Evolutionary conservation across 2,888 invertebrate genomes (phyloP), one percentile per base, ranked within the genome.

Genomic region (Acanthosepion pharaonis): DNA sequence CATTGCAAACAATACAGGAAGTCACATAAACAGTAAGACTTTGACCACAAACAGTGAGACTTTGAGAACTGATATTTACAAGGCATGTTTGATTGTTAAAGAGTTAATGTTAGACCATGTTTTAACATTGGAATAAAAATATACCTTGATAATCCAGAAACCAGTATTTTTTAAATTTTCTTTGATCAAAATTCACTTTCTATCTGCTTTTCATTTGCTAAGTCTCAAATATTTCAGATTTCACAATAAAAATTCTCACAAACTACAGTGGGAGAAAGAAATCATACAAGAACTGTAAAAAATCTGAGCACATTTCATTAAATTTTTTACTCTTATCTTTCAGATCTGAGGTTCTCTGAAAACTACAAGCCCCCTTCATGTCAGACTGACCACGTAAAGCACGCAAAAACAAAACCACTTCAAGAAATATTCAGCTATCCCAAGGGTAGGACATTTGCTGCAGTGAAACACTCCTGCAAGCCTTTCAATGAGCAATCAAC

Each of bases 371-470:
- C 78, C 78, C 78, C 78, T 78, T 78, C 78, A 78, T 78, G 78
- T 78, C 78, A 78, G 78, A 78, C 78, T 78, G 78, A 78, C 78
- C 78, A 78, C 78, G 78, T 78, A 78, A 78, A 78, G 15, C n/a
- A 15, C 78, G 33, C 78, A n/a, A 20, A 78, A 78, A n/a, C 78
- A 78, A 78, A 78, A n/a, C 78, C 78, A 78, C 11, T 78, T 33
- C 78, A 78, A 78, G 78, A 78, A 78, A 78, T 78, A 78, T 78
- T 78, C 78, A 78, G 78, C 78, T n/a, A 78, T 78, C 78, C 78
- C 78, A 78, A 78, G 18, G n/a, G 78, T 78, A 78, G 78, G n/a
- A 78, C 78, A 33, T 78, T 78, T 78, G 78, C 78, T 78, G 78
- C 78, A 78, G 78, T 78, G n/a, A 78, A 78, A 78, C 78, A 78